Conservation (phyloP, 2,113 vertebrate genomes). For the Chlamydotis undulata region DNA sequence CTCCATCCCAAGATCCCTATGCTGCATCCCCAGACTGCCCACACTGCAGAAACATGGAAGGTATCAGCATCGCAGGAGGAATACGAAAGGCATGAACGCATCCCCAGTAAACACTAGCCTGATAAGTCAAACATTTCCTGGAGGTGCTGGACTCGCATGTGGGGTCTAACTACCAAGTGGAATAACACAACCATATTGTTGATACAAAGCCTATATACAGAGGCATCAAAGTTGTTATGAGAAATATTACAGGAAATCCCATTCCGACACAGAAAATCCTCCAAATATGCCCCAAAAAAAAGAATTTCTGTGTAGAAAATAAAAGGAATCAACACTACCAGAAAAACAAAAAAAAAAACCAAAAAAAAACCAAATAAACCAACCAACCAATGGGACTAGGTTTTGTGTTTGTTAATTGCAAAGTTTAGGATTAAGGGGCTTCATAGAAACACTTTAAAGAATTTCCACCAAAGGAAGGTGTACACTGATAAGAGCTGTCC, state of each 20-base stretch:
- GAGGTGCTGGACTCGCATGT: fast-evolving
- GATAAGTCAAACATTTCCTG: not conserved
- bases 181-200: not conserved
- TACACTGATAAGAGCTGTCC: not conserved
- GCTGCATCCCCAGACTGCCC: not conserved
- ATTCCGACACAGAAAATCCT: not conserved
- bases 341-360: not conserved
- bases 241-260: not conserved
- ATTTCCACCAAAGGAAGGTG: not conserved
- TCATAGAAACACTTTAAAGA: not conserved
- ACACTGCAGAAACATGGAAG: not conserved
- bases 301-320: not conserved
- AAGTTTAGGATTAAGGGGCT: not conserved
- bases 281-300: not conserved
- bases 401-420: not conserved
- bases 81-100: not conserved
- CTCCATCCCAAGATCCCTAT: not conserved
- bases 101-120: not conserved
- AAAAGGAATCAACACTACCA: not conserved
- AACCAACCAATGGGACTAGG: too few species aligned
- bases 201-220: not conserved
- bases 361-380: not conserved
- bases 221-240: not conserved
- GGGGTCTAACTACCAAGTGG: not conserved
- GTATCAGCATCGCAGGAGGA: not conserved